phyloP scores from a whole-genome alignment of 2,113 vertebrate species.

The Myrmecophaga tridactyla region DNA sequence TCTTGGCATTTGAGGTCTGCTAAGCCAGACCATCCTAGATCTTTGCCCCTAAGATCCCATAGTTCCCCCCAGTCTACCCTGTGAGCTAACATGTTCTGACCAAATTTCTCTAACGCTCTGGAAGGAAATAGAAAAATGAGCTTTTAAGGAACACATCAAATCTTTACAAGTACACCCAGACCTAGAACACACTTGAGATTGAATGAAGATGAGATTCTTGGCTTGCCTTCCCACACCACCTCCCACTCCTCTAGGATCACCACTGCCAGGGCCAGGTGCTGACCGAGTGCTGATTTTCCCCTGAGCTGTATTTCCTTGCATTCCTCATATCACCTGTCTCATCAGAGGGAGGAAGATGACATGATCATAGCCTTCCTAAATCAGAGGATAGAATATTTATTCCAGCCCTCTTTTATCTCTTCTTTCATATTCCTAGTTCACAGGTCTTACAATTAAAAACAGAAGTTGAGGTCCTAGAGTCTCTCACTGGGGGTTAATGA shows the following conservation, averaged over 20 bases:
- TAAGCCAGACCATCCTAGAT: background rate
- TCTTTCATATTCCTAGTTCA: background rate
- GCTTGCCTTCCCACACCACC: background rate
- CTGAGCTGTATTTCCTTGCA: background rate
- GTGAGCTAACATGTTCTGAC: background rate
- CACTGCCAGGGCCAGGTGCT: background rate
- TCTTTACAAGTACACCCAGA: background rate
- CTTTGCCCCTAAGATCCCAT: background rate
- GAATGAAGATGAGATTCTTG: background rate
- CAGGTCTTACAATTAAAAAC: background rate
- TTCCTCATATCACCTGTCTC: background rate
- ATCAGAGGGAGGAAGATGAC: background rate
- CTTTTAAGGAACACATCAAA: background rate
- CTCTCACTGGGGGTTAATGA: background rate
- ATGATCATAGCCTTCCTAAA: conserved; percentile 10
- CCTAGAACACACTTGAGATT: background rate
- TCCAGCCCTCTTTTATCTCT: background rate
- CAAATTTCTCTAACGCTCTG: conserved; percentile 11
- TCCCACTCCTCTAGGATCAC: background rate
- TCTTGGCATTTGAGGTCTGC: background rate
- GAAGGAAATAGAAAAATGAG: background rate
- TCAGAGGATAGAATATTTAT: background rate
- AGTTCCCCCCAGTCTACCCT: background rate
- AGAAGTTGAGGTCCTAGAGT: background rate
- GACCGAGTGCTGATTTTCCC: background rate